A percentile compares a stretch with the other conserved stretches of the same genome.
phyloP scores from a whole-genome alignment of 2,113 vertebrate species.

The Heliornis fulica region DNA sequence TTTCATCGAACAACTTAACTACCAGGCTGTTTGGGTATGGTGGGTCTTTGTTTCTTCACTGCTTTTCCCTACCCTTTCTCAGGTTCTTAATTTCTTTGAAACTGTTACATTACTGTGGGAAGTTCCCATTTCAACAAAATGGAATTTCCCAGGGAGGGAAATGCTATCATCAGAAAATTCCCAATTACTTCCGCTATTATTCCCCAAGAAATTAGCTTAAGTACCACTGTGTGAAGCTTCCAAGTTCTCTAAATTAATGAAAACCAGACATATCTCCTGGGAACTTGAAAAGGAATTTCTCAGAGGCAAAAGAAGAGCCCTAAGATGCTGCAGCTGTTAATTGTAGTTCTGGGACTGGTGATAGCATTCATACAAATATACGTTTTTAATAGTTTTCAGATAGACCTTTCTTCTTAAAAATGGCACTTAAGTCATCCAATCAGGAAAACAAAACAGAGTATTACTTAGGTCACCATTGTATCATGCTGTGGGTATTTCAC shows the following conservation, averaged over 20 bases:
- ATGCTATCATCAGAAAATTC: not conserved
- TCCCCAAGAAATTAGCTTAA: not conserved
- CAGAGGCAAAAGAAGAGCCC: not conserved
- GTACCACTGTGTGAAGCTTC: not conserved
- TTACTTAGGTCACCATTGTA: not conserved
- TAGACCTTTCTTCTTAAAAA: not conserved
- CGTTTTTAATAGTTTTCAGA: not conserved
- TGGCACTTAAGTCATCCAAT: not conserved
- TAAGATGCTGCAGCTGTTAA: not conserved
- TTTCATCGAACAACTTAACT: not conserved
- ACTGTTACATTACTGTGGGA: not conserved
- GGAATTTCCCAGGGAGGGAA: slow-evolving; percentile 15
- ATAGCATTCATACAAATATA: not conserved
- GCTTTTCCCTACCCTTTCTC: not conserved
- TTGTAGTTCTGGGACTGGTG: not conserved
- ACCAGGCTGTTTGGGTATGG: not conserved
- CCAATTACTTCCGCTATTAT: not conserved
- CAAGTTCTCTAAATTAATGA: not conserved
- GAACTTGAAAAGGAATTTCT: not conserved
- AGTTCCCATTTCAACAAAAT: not conserved
- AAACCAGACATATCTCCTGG: not conserved
- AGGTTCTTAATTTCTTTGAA: not conserved
- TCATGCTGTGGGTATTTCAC: not conserved
- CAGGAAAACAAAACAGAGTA: not conserved
- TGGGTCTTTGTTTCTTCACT: not conserved